Conservation (phyloP, 2,113 vertebrate genomes). For the Coryphaenoides rupestris region DNA sequence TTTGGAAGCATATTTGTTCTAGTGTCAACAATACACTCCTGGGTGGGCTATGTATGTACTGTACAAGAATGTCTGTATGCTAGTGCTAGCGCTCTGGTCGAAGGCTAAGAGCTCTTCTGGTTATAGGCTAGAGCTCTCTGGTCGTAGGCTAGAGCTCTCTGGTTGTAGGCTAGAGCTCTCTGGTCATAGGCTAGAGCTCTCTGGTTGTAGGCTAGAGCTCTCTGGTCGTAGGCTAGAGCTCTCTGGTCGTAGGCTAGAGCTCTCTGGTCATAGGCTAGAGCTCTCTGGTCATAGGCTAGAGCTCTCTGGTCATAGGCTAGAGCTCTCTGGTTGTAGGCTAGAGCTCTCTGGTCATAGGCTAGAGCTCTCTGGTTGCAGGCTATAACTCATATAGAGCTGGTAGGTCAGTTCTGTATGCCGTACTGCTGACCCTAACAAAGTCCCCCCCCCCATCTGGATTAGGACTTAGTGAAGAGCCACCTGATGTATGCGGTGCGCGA, state of each 20-base stretch:
- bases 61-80: too few relatives aligned
- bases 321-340: background rate
- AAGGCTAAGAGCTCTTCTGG: background rate
- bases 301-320: background rate
- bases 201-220: too few relatives aligned
- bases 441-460: slow-evolving; percentile 23
- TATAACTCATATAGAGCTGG: too few relatives aligned
- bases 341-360: background rate
- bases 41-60: too few relatives aligned
- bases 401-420: too few relatives aligned
- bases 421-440: too few relatives aligned
- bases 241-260: background rate
- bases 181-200: too few relatives aligned
- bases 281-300: background rate
- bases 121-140: background rate
- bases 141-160: background rate
- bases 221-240: too few relatives aligned
- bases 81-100: too few relatives aligned
- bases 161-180: background rate
- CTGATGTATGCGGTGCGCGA: slow-evolving; percentile 98
- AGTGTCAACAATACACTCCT: too few relatives aligned
- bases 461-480: slow-evolving; percentile 99
- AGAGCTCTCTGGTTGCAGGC: too few relatives aligned
- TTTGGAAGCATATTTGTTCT: too few relatives aligned
- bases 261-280: background rate